Conservation (phyloP, 1,140 invertebrate genomes). For the Drosophila pseudoananassae region DNA sequence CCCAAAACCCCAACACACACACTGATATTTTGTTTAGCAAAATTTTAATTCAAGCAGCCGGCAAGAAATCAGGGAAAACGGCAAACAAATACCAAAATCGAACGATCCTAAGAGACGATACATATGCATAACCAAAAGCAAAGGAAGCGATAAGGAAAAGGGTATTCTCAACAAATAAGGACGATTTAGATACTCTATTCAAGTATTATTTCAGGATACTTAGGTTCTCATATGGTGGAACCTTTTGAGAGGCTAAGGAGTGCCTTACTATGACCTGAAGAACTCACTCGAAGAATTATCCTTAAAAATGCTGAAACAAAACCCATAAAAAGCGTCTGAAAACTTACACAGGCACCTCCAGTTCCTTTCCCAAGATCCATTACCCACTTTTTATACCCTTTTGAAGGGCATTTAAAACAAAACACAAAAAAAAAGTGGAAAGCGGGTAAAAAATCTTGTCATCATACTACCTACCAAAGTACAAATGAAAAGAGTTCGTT, state of each 20-base stretch:
- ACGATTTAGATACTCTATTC: constrained; percentile 13
- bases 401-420: constrained; percentile 21
- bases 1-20: constrained; percentile 25
- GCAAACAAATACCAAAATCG: constrained; percentile 51
- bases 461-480: constrained; percentile 70
- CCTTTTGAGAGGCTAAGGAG: no score
- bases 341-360: constrained; percentile 11
- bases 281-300: constrained; percentile 7
- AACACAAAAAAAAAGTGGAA: not conserved
- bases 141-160: constrained; percentile 35
- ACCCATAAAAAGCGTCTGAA: constrained; percentile 18
- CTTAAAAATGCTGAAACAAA: constrained; percentile 14
- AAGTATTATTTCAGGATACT: not conserved
- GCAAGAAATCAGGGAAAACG: constrained; percentile 39
- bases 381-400: constrained; percentile 33
- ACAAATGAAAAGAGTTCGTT: constrained; percentile 82
- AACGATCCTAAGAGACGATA: constrained; percentile 71
- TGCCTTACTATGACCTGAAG: not conserved
- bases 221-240: no score
- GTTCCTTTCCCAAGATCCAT: constrained; percentile 36
- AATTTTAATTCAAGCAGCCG: constrained; percentile 67
- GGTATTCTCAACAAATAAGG: not conserved
- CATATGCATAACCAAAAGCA: constrained; percentile 73
- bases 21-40: constrained; percentile 68
- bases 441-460: constrained; percentile 61